phyloP scores from a whole-genome alignment of 1,140 invertebrate species.

The Calephelis nemesis region DNA sequence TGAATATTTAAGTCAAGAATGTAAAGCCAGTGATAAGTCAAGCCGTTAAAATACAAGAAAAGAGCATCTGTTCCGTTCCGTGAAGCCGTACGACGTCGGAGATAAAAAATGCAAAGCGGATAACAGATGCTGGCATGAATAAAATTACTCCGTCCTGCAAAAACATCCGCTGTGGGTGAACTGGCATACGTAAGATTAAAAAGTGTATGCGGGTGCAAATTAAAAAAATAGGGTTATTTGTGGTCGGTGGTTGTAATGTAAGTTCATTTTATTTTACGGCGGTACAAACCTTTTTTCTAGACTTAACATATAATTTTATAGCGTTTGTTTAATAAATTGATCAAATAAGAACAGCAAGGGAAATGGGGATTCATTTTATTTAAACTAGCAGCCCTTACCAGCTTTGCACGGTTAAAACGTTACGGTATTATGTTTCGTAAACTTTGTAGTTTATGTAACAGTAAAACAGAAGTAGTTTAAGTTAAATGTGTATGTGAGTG shows the following conservation, averaged over 20 bases:
- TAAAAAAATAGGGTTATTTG: conserved; percentile 37
- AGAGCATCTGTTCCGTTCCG: conserved; percentile 39
- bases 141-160: conserved; percentile 36
- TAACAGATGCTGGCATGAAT: conserved; percentile 50
- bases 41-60: conserved; percentile 22
- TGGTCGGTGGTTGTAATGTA: conserved; percentile 19
- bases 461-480: too few relatives aligned
- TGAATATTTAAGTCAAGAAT: too few relatives aligned
- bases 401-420: too few relatives aligned
- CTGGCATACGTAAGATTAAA: conserved; percentile 11
- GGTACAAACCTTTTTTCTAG: not conserved
- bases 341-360: too few relatives aligned
- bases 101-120: conserved; percentile 51
- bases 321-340: too few relatives aligned
- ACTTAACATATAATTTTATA: too few relatives aligned
- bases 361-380: too few relatives aligned
- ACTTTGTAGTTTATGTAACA: too few relatives aligned
- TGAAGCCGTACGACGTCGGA: conserved; percentile 46
- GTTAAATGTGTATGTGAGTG: too few relatives aligned
- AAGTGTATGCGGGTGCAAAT: conserved; percentile 5
- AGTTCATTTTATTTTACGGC: not conserved
- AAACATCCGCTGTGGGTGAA: conserved; percentile 13
- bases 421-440: too few relatives aligned
- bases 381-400: too few relatives aligned
- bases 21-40: too few relatives aligned